A percentile compares a stretch with the other conserved stretches of the same genome.
Conservation (phyloP, 2,113 vertebrate species). For the Syngnathus floridae region DNA sequence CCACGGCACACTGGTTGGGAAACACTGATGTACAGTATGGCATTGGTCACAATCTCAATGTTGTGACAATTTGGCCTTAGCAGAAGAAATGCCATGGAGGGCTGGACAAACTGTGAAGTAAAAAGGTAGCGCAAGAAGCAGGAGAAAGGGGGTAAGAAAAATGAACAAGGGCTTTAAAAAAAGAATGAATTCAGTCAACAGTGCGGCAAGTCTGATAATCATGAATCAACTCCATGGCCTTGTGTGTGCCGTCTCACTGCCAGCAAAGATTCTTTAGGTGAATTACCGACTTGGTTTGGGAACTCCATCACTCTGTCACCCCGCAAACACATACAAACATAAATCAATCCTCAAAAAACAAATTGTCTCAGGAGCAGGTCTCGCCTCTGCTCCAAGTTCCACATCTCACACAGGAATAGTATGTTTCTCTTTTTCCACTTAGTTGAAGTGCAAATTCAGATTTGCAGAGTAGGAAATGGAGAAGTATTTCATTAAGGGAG, state of each 20-base stretch:
- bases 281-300: slow-evolving; percentile 35
- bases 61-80: slow-evolving; percentile 14
- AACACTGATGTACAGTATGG: too few relatives aligned
- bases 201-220: slow-evolving; percentile 38
- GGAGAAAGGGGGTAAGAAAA: slow-evolving; percentile 23
- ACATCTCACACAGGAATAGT: slow-evolving; percentile 51
- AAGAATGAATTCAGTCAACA: slow-evolving; percentile 29
- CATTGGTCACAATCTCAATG: neutral
- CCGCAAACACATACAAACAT: slow-evolving; percentile 26
- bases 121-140: slow-evolving; percentile 8
- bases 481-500: slow-evolving; percentile 60
- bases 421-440: slow-evolving; percentile 68
- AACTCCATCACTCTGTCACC: slow-evolving; percentile 36
- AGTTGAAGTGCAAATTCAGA: slow-evolving; percentile 62
- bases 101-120: slow-evolving; percentile 34
- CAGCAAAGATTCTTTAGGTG: slow-evolving; percentile 32
- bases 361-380: slow-evolving; percentile 35
- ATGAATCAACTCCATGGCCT: slow-evolving; percentile 42
- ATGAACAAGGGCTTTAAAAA: slow-evolving; percentile 35
- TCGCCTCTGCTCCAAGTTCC: slow-evolving; percentile 38
- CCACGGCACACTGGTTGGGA: too few relatives aligned
- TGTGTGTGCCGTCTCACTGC: slow-evolving; percentile 29
- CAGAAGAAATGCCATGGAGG: slow-evolving; percentile 33
- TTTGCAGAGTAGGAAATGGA: slow-evolving; percentile 62
- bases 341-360: slow-evolving; percentile 38